A percentile compares a stretch with the other conserved stretches of the same genome.
phyloP scores from a whole-genome alignment of 2,888 invertebrate genomes.

The Reticulitermes lucifugus region DNA sequence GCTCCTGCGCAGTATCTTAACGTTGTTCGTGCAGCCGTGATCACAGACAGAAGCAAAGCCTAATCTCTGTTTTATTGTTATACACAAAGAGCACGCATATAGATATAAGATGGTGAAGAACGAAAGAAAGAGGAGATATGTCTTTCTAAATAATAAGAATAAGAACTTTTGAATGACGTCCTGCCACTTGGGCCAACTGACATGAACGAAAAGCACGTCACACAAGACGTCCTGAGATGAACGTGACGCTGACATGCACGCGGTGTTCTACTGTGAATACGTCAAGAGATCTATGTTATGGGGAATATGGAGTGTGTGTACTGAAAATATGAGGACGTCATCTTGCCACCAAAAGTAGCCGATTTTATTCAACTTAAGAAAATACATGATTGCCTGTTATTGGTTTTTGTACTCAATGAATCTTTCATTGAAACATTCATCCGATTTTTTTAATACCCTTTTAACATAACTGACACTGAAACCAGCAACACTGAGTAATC shows the following conservation, averaged over 20 bases:
- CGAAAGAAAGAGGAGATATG: not conserved
- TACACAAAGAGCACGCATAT: not conserved
- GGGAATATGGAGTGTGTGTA: not conserved
- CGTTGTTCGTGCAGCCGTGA: not conserved
- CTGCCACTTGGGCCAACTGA: conserved; percentile 15
- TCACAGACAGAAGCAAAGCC: not conserved
- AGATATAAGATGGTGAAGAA: not conserved
- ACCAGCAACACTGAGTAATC: too few species aligned
- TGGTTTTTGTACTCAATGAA: too few species aligned
- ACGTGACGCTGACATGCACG: not conserved
- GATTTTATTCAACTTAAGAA: too few species aligned
- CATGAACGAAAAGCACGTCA: not conserved
- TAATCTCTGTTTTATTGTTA: conserved; percentile 4
- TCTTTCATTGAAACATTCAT: too few species aligned
- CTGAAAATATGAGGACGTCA: not conserved
- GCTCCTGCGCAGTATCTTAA: not conserved
- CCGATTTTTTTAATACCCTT: too few species aligned
- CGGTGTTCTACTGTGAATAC: not conserved
- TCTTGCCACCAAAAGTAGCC: not conserved
- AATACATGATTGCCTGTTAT: too few species aligned
- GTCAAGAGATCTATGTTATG: not conserved
- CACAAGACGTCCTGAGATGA: not conserved
- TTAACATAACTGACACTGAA: too few species aligned
- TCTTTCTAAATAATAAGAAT: conserved; percentile 17
- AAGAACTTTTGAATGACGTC: conserved; percentile 15